These are phyloP conservation scores for Archips crataeganus DNA, from an alignment of 2,888 invertebrate species.

Conservation along the genomic window DNA sequence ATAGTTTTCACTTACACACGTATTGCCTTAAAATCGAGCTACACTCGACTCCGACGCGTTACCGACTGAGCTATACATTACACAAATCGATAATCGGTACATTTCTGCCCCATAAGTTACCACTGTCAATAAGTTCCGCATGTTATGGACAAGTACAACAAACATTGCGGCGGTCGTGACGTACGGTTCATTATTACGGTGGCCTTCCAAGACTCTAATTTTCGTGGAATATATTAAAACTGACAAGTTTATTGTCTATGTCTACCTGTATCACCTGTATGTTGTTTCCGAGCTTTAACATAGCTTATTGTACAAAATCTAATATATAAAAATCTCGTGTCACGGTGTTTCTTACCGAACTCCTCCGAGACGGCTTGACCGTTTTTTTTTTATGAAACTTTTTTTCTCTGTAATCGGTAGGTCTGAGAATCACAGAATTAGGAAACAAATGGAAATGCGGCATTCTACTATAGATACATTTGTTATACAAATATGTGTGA, in stretches of 20 bases:
- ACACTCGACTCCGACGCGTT: background rate
- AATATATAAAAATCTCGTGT: too few relatives aligned
- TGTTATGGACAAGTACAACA: slow-evolving; percentile 15
- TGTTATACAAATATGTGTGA: too few relatives aligned
- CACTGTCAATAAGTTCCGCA: slow-evolving; percentile 32
- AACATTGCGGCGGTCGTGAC: slow-evolving; percentile 28
- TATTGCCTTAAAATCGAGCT: background rate
- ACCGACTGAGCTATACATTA: slow-evolving; percentile 35
- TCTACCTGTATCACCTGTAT: too few relatives aligned
- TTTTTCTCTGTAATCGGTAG: too few relatives aligned
- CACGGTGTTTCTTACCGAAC: too few relatives aligned
- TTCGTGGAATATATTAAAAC: slow-evolving; percentile 16
- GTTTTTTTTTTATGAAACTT: too few relatives aligned
- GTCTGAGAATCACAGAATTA: too few relatives aligned
- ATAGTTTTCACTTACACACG: background rate
- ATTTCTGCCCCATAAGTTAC: slow-evolving; percentile 9
- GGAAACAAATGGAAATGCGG: too few relatives aligned
- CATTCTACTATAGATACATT: too few relatives aligned
- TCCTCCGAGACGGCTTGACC: too few relatives aligned
- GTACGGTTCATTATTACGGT: slow-evolving; percentile 21
- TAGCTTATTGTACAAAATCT: too few relatives aligned
- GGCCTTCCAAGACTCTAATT: slow-evolving; percentile 26
- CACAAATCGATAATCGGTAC: slow-evolving; percentile 46
- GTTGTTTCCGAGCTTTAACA: background rate
- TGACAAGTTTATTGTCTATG: slow-evolving; percentile 30